Evolutionary conservation across 2,113 vertebrate species (phyloP).

Genomic region (Cacatua alba): DNA sequence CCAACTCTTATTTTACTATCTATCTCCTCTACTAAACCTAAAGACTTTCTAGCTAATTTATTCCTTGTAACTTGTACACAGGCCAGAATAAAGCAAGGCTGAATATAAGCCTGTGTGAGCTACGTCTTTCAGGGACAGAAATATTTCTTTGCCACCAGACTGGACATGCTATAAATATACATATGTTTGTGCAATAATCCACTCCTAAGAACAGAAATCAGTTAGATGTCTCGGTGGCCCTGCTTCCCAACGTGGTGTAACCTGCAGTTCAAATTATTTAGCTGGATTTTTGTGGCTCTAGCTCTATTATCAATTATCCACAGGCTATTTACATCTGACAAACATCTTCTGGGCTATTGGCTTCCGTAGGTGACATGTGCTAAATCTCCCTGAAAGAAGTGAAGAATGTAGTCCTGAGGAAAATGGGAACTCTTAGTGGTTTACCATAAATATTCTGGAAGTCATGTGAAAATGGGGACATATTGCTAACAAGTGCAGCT

Average conservation of each 20-base stretch:
- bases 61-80: not conserved
- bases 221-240: not conserved
- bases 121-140: not conserved
- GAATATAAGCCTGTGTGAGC: not conserved
- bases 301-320: slow-evolving; percentile 11
- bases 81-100: not conserved
- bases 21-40: not conserved
- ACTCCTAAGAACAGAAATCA: not conserved
- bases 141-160: not conserved
- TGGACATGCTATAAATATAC: not conserved
- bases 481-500: not conserved
- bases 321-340: slow-evolving; percentile 12
- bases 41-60: not conserved
- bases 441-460: slow-evolving; percentile 1
- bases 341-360: not conserved
- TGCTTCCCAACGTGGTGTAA: not conserved
- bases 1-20: not conserved
- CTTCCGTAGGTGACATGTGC: not conserved
- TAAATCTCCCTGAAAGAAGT: slow-evolving; percentile 23
- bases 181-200: not conserved
- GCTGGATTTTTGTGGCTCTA: not conserved
- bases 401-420: not conserved
- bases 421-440: not conserved
- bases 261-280: not conserved
- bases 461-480: not conserved